Conservation (phyloP, 2,113 vertebrate genomes). For the Opisthocomus hoazin region DNA sequence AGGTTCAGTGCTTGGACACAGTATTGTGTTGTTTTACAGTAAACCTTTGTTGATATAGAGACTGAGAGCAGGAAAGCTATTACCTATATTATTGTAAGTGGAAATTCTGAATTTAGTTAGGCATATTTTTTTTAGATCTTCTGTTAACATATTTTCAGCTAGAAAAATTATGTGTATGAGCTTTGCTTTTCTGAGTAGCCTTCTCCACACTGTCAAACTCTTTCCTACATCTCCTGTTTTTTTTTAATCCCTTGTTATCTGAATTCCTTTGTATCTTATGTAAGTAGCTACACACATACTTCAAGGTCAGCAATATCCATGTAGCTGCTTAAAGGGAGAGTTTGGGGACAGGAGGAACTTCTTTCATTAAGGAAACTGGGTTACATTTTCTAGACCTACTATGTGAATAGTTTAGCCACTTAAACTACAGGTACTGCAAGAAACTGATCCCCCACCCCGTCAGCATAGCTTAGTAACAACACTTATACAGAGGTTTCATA, state of each 20-base stretch:
- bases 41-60: neutral
- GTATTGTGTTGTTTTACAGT: neutral
- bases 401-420: neutral
- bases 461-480: neutral
- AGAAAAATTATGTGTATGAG: neutral
- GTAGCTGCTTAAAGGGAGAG: neutral
- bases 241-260: neutral
- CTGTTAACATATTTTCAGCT: neutral
- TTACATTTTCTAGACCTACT: neutral
- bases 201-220: neutral
- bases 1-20: neutral
- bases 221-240: neutral
- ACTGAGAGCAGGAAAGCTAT: neutral
- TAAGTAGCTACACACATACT: neutral
- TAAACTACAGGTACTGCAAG: neutral
- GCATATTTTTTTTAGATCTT: neutral
- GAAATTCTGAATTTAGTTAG: neutral
- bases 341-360: neutral
- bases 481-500: neutral
- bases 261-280: neutral
- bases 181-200: neutral
- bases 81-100: neutral
- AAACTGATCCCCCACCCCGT: neutral
- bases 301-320: neutral
- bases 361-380: neutral